Conservation (phyloP, 1,140 invertebrate genomes). For the Macrostomum lignano region DNA sequence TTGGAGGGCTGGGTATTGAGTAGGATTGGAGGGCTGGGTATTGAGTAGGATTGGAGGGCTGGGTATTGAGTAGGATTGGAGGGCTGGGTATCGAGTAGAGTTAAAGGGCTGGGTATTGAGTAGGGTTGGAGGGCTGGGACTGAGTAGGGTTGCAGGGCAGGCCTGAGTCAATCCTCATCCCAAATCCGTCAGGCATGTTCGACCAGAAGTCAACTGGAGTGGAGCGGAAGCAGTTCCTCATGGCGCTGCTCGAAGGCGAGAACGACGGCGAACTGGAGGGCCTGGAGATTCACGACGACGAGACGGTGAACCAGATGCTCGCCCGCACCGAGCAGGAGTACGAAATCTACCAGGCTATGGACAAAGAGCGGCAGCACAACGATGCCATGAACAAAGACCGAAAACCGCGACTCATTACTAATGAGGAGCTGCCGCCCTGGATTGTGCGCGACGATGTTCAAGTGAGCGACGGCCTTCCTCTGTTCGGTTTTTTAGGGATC, state of each 20-base stretch:
- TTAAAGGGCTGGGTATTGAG: no score
- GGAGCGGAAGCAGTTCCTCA: constrained; percentile 65
- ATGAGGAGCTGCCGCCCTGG: constrained; percentile 73
- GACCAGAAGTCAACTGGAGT: constrained; percentile 88
- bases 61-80: no score
- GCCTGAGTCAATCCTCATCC: no score
- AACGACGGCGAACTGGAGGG: constrained; percentile 73
- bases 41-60: no score
- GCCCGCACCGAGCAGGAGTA: constrained; percentile 74
- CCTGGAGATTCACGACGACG: constrained; percentile 91
- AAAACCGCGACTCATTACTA: constrained; percentile 62
- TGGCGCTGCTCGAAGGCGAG: constrained; percentile 52
- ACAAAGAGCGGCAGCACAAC: constrained; percentile 54
- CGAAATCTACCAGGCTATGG: constrained; percentile 68
- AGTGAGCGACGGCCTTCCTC: constrained; percentile 31
- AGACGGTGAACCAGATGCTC: constrained; percentile 94
- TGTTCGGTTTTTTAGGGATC: not conserved
- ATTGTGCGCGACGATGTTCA: constrained; percentile 72
- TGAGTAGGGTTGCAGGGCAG: no score
- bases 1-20: no score
- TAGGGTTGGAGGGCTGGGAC: no score
- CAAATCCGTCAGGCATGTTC: no score
- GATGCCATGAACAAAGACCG: constrained; percentile 42
- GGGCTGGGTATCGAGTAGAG: no score
- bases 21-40: no score